phyloP scores from a whole-genome alignment of 1,140 invertebrate genomes.

The Lutraria rhynchaena region DNA sequence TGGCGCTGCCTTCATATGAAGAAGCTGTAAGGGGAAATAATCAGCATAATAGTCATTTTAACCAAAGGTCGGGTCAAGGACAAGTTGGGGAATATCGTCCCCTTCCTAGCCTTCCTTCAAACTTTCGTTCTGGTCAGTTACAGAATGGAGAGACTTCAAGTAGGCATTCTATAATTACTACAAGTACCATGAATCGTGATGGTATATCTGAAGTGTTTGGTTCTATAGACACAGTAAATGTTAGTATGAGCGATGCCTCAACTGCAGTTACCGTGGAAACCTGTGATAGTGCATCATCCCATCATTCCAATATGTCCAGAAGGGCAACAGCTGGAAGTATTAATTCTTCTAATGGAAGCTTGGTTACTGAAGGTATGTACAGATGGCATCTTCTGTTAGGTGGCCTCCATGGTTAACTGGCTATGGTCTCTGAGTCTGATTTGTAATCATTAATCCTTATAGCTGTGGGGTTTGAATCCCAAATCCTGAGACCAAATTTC shows the following conservation, averaged over 20 bases:
- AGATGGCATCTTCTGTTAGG: too few relatives aligned
- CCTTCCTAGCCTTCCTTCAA: slow-evolving; percentile 76
- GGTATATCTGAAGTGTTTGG: slow-evolving; percentile 77
- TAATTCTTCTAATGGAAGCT: slow-evolving; percentile 75
- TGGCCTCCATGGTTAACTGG: too few relatives aligned
- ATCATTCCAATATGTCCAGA: slow-evolving; percentile 76
- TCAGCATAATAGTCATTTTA: slow-evolving; percentile 14
- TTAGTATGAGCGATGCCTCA: slow-evolving; percentile 79
- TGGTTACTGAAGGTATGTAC: slow-evolving; percentile 76
- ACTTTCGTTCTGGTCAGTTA: slow-evolving; percentile 59
- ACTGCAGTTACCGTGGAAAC: slow-evolving; percentile 77
- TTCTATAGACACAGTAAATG: slow-evolving; percentile 80
- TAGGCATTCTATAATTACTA: slow-evolving; percentile 78
- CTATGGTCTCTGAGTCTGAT: too few relatives aligned
- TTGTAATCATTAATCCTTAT: too few relatives aligned
- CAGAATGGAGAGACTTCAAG: slow-evolving; percentile 60
- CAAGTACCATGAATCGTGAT: slow-evolving; percentile 78
- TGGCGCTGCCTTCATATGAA: slow-evolving; percentile 78
- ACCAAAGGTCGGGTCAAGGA: slow-evolving; percentile 9
- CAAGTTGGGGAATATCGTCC: slow-evolving; percentile 70
- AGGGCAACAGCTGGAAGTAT: slow-evolving; percentile 78
- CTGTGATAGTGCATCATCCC: slow-evolving; percentile 75
- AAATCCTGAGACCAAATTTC: too few relatives aligned
- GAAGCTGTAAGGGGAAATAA: slow-evolving; percentile 70
- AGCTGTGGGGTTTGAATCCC: too few relatives aligned